phyloP scores from a whole-genome alignment of 2,113 vertebrate species.

The Ahaetulla prasina region DNA sequence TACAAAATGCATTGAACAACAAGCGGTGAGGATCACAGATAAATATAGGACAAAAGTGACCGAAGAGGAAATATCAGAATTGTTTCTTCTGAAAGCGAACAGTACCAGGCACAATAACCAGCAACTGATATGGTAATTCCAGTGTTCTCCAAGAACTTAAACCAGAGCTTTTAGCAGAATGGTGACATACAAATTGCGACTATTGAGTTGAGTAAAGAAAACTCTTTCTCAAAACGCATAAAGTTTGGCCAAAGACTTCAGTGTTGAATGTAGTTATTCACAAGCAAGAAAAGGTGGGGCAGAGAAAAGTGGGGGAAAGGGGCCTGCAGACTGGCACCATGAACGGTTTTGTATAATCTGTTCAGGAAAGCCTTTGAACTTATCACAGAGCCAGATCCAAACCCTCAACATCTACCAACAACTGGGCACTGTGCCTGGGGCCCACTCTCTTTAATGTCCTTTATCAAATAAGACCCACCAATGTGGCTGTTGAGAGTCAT shows the following conservation, averaged over 20 bases:
- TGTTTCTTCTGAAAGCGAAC: neutral
- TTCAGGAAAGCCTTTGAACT: slow-evolving; percentile 13
- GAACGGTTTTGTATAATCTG: slow-evolving; percentile 8
- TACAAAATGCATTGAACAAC: neutral
- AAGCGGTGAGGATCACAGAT: neutral
- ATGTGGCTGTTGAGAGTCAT: slow-evolving; percentile 6
- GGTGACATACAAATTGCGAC: neutral
- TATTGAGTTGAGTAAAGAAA: neutral
- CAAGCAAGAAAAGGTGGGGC: neutral
- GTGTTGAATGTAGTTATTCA: slow-evolving; percentile 13
- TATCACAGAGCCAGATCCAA: slow-evolving; percentile 8
- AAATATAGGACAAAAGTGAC: rapidly evolving
- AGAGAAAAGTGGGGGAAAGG: neutral
- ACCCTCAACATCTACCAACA: neutral
- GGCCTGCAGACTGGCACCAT: neutral
- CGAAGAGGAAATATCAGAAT: neutral
- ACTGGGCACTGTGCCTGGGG: neutral
- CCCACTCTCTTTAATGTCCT: slow-evolving; percentile 2
- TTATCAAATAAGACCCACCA: neutral
- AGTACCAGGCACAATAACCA: neutral
- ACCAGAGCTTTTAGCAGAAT: neutral
- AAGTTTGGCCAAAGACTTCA: neutral
- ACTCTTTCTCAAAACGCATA: neutral
- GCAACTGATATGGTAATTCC: neutral
- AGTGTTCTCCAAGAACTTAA: neutral